These are phyloP conservation scores for Probaryconus sp. DNA, from an alignment of 1,140 invertebrate genomes.

Conservation along the genomic window DNA sequence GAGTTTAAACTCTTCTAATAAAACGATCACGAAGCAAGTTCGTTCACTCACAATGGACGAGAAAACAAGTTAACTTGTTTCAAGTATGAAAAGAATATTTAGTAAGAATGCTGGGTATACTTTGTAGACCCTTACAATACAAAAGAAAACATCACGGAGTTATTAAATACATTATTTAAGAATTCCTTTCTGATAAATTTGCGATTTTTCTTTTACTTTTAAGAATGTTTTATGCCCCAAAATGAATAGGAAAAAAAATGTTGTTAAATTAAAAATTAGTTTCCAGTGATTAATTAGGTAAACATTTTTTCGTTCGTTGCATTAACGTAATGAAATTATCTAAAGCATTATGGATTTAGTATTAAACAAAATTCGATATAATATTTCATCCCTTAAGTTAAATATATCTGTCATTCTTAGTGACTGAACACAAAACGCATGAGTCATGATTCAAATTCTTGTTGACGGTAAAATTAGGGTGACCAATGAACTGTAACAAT, in stretches of 20 bases:
- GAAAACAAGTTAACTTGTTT: constrained; percentile 24
- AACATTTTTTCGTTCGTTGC: no score
- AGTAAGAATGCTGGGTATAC: constrained; percentile 18
- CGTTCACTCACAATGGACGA: constrained; percentile 23
- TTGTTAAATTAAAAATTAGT: no score
- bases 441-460: constrained; percentile 51
- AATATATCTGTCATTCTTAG: constrained; percentile 35
- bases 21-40: constrained; percentile 38
- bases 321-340: constrained; percentile 6
- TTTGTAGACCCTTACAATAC: constrained; percentile 8
- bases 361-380: no score
- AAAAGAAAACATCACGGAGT: not conserved
- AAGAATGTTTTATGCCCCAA: no score
- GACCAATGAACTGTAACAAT: constrained; percentile 50
- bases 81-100: constrained; percentile 36
- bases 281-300: no score
- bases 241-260: no score
- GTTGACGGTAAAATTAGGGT: constrained; percentile 53
- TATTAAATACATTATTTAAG: constrained; percentile 1
- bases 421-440: constrained; percentile 23
- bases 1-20: constrained; percentile 42
- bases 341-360: no score
- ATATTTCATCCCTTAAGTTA: constrained; percentile 12
- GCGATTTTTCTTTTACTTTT: no score
- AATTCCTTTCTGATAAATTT: no score